These are phyloP conservation scores for Spialia ferax DNA, from an alignment of 2,888 invertebrate species.

Conservation along the genomic window DNA sequence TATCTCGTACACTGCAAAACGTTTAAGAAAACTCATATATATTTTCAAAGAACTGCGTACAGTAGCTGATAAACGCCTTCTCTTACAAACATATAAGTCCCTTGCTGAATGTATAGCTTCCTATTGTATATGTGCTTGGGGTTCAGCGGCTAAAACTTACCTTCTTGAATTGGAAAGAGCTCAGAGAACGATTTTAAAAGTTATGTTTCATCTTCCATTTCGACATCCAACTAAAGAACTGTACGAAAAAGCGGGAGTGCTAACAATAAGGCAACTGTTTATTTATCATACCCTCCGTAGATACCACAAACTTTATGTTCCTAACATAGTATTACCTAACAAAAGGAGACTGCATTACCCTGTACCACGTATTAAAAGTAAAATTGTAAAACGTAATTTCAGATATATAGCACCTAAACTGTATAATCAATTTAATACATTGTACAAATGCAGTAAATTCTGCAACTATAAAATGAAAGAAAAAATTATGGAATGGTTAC, in stretches of 20 bases:
- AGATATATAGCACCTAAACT: neutral
- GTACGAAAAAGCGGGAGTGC: slow-evolving; percentile 12
- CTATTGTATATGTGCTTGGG: neutral
- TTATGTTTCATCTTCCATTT: slow-evolving; percentile 12
- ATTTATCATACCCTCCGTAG: neutral
- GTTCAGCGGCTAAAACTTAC: neutral
- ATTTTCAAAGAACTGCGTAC: neutral
- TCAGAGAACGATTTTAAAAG: slow-evolving; percentile 35
- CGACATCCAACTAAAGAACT: slow-evolving; percentile 8
- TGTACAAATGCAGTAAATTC: neutral
- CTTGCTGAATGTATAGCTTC: neutral
- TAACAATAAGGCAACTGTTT: neutral
- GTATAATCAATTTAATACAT: neutral
- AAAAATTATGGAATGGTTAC: neutral
- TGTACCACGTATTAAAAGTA: neutral
- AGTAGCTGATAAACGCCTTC: neutral
- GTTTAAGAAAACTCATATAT: neutral
- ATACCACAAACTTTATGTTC: slow-evolving; percentile 1
- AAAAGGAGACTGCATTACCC: neutral
- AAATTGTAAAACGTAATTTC: neutral
- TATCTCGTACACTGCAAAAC: neutral
- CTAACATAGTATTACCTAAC: neutral
- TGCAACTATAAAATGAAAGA: slow-evolving; percentile 1
- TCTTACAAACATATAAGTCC: neutral
- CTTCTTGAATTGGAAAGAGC: slow-evolving; percentile 33